phyloP scores from a whole-genome alignment of 2,113 vertebrate species.

The Polypterus bichir region DNA sequence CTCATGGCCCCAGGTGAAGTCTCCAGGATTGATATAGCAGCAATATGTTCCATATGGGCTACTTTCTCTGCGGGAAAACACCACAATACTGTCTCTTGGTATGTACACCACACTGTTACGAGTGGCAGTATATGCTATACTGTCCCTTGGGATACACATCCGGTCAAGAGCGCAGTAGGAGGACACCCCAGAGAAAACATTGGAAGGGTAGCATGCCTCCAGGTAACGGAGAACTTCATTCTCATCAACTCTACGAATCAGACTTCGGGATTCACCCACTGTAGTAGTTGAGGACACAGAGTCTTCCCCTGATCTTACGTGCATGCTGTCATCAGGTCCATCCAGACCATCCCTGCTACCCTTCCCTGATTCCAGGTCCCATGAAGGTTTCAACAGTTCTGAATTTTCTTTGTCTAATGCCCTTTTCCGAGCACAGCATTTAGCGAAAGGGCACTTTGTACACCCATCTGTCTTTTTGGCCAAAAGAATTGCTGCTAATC shows the following conservation, averaged over 20 bases:
- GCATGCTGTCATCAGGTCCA: constrained; percentile 23
- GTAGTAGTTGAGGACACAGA: constrained; percentile 27
- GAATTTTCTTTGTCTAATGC: constrained; percentile 40
- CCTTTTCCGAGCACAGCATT: constrained; percentile 31
- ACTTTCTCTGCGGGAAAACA: constrained; percentile 55
- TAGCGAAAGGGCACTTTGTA: constrained; percentile 35
- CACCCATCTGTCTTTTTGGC: constrained; percentile 63
- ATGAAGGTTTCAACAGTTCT: constrained; percentile 53
- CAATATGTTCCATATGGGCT: constrained; percentile 58
- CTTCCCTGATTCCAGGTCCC: constrained; percentile 52
- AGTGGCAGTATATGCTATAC: constrained; percentile 28
- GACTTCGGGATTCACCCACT: constrained; percentile 35
- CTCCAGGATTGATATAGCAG: constrained; percentile 57
- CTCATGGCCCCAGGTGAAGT: constrained; percentile 52
- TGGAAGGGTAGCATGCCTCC: constrained; percentile 47
- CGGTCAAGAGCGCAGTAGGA: constrained; percentile 48
- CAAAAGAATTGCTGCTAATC: constrained; percentile 59
- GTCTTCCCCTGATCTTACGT: constrained; percentile 22
- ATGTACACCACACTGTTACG: constrained; percentile 53
- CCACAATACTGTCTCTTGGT: constrained; percentile 50
- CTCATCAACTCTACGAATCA: constrained; percentile 31
- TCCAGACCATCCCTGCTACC: constrained; percentile 48
- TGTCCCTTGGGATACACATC: constrained; percentile 38
- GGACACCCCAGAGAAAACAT: constrained; percentile 23
- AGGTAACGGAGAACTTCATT: constrained; percentile 49